Evolutionary conservation across 2,797 vertebrate genomes (phyloP).

Genomic region (Pipistrellus pipistrellus): DNA sequence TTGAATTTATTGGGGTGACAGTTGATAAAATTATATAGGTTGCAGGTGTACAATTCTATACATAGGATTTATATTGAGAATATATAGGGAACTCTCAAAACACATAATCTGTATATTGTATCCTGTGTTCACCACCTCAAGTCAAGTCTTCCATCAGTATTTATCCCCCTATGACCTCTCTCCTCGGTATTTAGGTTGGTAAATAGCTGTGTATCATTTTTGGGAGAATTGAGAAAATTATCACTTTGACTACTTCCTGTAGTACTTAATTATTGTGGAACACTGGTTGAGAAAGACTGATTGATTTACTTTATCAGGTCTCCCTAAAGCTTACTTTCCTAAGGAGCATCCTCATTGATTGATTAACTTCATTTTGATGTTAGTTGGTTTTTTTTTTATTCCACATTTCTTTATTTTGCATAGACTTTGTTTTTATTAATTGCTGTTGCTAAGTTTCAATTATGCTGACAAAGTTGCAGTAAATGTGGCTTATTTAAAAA

Average conservation of each 20-base stretch:
- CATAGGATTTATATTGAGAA: too few relatives aligned
- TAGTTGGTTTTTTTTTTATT: not conserved
- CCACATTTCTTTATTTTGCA: not conserved
- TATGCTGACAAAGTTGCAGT: not conserved
- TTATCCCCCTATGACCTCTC: not conserved
- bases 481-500: conserved; percentile 27
- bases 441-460: not conserved
- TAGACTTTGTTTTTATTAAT: conserved; percentile 4
- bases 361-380: conserved; percentile 12
- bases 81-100: not conserved
- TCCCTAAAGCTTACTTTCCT: conserved; percentile 16
- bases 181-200: not conserved
- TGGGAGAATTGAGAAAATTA: not conserved
- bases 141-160: not conserved
- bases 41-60: not conserved
- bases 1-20: not conserved
- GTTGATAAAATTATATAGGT: not conserved
- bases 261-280: not conserved
- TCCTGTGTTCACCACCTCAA: not conserved
- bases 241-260: not conserved
- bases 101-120: not conserved
- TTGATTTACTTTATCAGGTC: not conserved
- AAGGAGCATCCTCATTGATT: not conserved
- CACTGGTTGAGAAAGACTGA: not conserved
- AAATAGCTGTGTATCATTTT: not conserved